Percentiles rank a stretch among this genome's conserved stretches.
Evolutionary conservation across 1,140 invertebrate genomes (phyloP).

Genomic region (Drosophila ananassae): DNA sequence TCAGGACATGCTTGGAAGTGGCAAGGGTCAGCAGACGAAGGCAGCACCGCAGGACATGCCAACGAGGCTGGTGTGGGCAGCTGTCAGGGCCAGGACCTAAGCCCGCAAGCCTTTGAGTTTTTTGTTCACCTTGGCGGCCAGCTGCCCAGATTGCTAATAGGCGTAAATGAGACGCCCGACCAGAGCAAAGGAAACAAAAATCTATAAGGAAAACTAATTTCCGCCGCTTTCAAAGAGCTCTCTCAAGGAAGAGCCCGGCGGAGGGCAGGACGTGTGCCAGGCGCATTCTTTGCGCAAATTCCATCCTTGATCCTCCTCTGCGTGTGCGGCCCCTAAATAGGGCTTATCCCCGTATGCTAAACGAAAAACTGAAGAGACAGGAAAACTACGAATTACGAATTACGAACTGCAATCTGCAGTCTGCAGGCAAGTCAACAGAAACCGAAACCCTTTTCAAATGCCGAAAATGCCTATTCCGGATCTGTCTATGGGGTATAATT

Average conservation of each 20-base stretch:
- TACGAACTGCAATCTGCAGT: no score
- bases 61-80: slow-evolving; percentile 58
- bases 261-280: slow-evolving; percentile 65
- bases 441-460: slow-evolving; percentile 66
- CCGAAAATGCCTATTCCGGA: slow-evolving; percentile 33
- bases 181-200: slow-evolving; percentile 28
- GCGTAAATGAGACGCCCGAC: slow-evolving; percentile 77
- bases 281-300: slow-evolving; percentile 71
- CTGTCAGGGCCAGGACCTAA: slow-evolving; percentile 59
- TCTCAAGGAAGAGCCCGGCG: slow-evolving; percentile 9
- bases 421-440: slow-evolving; percentile 51
- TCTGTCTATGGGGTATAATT: slow-evolving; percentile 47
- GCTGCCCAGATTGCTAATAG: slow-evolving; percentile 73
- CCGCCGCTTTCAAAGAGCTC: slow-evolving; percentile 44
- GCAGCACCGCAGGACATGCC: slow-evolving; percentile 59
- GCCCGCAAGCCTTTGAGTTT: slow-evolving; percentile 68
- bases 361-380: slow-evolving; percentile 17
- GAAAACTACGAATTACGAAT: slow-evolving; percentile 30
- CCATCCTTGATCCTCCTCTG: slow-evolving; percentile 43
- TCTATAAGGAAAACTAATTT: slow-evolving; percentile 71
- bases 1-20: slow-evolving; percentile 10
- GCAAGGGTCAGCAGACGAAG: slow-evolving; percentile 36
- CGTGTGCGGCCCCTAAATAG: slow-evolving; percentile 67
- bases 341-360: slow-evolving; percentile 65
- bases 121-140: slow-evolving; percentile 51